Evolutionary conservation across 2,888 invertebrate species (phyloP).

Genomic region (Terebella lapidaria): DNA sequence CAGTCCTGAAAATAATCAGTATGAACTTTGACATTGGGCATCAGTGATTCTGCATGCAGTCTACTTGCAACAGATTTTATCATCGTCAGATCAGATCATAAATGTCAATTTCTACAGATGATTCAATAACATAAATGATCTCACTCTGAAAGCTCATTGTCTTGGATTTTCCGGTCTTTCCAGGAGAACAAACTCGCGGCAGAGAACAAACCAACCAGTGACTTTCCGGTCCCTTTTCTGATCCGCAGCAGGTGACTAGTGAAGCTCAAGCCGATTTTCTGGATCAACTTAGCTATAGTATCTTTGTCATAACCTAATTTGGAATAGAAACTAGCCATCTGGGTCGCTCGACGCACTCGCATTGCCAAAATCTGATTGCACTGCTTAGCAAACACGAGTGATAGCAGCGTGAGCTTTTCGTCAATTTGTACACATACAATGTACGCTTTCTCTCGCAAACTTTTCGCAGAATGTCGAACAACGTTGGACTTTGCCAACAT

Average conservation of each 20-base stretch:
- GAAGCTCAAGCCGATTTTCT: not conserved
- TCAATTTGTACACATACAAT: too few relatives aligned
- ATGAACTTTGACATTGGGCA: too few relatives aligned
- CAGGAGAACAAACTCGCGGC: not conserved
- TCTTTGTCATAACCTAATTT: not conserved
- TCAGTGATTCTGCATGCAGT: too few relatives aligned
- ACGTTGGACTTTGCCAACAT: too few relatives aligned
- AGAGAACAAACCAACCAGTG: not conserved
- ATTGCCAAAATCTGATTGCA: not conserved
- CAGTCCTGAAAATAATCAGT: not conserved
- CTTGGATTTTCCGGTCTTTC: not conserved
- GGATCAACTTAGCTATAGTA: not conserved
- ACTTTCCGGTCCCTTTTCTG: not conserved
- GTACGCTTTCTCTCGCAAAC: too few relatives aligned
- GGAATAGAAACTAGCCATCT: not conserved
- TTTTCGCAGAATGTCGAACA: too few relatives aligned
- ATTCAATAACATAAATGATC: too few relatives aligned
- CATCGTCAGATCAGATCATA: too few relatives aligned
- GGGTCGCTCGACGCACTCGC: not conserved
- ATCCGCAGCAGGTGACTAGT: not conserved
- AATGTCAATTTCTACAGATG: too few relatives aligned
- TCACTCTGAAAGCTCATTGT: not conserved
- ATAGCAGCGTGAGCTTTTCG: too few relatives aligned
- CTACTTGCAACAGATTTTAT: too few relatives aligned
- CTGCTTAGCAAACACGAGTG: too few relatives aligned